A percentile compares a stretch with the other conserved stretches of the same genome.
Conservation (phyloP, 2,113 vertebrate genomes). For the Petaurus breviceps region DNA sequence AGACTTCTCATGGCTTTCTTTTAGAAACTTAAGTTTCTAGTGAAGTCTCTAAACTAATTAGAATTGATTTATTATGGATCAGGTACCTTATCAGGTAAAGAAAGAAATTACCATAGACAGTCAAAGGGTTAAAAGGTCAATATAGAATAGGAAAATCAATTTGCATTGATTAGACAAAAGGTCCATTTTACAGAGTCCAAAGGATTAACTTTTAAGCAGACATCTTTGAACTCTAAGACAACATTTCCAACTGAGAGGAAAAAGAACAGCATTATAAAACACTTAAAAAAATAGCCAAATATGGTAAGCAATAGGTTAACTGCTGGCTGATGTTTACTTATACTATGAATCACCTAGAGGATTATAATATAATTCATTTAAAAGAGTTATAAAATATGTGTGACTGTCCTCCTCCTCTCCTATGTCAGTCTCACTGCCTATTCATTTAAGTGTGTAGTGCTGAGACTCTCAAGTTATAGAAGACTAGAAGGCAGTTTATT, state of each 20-base stretch:
- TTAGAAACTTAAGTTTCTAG: constrained; percentile 85
- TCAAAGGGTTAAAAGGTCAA: constrained; percentile 94
- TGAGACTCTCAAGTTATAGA: constrained; percentile 63
- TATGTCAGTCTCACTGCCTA: constrained; percentile 73
- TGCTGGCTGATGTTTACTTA: constrained; percentile 80
- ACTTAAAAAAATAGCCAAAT: constrained; percentile 81
- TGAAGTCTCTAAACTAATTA: constrained; percentile 95
- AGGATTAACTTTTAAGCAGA: constrained; percentile 95
- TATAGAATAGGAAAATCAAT: constrained; percentile 98
- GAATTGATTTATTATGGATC: constrained; percentile 99
- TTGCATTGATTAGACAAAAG: constrained; percentile 99
- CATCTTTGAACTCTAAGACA: constrained; percentile 91
- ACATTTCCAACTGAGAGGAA: constrained; percentile 82
- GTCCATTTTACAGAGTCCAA: constrained; percentile 96
- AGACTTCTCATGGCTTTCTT: constrained; percentile 80
- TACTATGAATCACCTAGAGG: constrained; percentile 76
- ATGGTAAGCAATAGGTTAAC: constrained; percentile 78
- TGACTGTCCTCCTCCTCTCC: constrained; percentile 79
- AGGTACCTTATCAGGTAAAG: constrained; percentile 98
- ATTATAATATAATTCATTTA: constrained; percentile 79
- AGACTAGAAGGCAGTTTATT: constrained; percentile 45
- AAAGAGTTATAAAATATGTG: constrained; percentile 76
- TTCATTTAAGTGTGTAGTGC: constrained; percentile 75
- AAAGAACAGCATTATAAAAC: constrained; percentile 82
- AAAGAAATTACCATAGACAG: constrained; percentile 95